Conservation (phyloP, 2,888 invertebrate species). For the Prosapia bicincta region DNA sequence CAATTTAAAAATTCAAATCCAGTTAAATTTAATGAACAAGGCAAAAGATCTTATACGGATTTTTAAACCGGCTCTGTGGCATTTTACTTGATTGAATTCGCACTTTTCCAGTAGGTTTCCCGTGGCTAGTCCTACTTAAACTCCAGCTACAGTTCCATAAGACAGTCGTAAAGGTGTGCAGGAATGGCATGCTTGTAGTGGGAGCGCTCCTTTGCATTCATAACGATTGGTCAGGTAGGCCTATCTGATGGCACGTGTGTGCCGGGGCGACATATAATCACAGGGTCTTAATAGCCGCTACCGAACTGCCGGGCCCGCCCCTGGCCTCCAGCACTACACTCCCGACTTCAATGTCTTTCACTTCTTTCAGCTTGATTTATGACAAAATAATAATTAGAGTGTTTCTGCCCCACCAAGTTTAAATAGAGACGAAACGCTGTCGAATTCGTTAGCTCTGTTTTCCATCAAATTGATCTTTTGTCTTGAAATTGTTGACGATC, state of each 20-base stretch:
- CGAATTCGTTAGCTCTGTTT: neutral
- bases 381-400: neutral
- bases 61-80: no score
- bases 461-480: no score
- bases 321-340: slow-evolving; percentile 8
- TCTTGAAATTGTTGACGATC: no score
- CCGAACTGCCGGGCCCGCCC: slow-evolving; percentile 22
- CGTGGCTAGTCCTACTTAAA: no score
- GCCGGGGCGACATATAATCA: slow-evolving; percentile 25
- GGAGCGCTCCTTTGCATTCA: slow-evolving; percentile 19
- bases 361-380: neutral
- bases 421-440: neutral
- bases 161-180: neutral
- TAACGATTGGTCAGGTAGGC: slow-evolving; percentile 14
- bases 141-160: neutral
- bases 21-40: no score
- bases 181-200: neutral
- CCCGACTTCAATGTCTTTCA: neutral
- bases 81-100: no score
- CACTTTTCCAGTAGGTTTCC: no score
- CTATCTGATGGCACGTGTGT: slow-evolving; percentile 24
- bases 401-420: neutral
- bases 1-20: no score
- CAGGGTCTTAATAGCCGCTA: slow-evolving; percentile 28
- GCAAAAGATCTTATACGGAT: no score